Evolutionary conservation across 2,888 invertebrate species (phyloP), one percentile per base, ranked within the genome.

Genomic region (Cylloceria caligata): DNA sequence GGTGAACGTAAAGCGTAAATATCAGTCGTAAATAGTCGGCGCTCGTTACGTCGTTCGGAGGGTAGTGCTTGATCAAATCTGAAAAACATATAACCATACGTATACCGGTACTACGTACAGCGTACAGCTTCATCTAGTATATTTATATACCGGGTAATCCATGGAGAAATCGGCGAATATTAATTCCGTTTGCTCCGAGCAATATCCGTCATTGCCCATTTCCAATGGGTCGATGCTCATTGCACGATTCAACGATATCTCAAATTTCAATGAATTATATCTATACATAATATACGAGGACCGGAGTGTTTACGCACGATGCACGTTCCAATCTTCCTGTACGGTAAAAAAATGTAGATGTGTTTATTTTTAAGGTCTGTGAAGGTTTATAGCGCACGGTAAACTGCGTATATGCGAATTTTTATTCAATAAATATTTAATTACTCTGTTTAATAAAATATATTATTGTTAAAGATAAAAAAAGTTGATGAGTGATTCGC

Each of bases 211-310:
- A 65, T 71, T 71, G 71, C 71, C 80, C 34, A 71, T 71, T 71
- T 57, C 71, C 27, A 57, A 71, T 71, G 39, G 65, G 45, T 71
- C 65, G 57, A 69, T 55, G 16, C 39, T 47, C 57, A 27, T 21
- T 47, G 45, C 45, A 4, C 55, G 27, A 16, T 69, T 47, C 9
- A 73, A 67, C 55, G 34, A 65, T 65, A 49, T 42, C 71, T 39
- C 47, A 80, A 80, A 47, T 65, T 39, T 65, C 67, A 52, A 71
- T 76, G 47, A 71, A 80, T 80, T 57, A 57, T 71, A 76, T 42
- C n/a, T 55, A 57, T 60, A 60, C 55, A 34, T 21, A 65, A 71
- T 34, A 36, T 47, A 65, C 27, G 68, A 36, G 47, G 2, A 36
- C 47, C 30, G 3, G 34, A 57, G 57, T 68, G 68, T 68, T 76